phyloP scores from a whole-genome alignment of 2,888 invertebrate species.

The Trissolcus brochymenae region DNA sequence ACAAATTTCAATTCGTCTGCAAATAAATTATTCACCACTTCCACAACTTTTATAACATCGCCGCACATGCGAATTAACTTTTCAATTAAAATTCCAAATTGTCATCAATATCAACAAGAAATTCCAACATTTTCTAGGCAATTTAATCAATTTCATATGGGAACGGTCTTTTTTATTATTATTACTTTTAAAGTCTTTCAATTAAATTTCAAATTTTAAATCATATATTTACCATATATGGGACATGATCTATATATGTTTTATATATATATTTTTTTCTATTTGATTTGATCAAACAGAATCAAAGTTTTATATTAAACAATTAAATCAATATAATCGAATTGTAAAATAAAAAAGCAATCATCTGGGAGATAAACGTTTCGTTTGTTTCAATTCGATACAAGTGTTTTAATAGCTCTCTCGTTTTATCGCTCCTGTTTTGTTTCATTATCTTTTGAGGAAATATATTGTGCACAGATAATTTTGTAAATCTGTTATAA shows the following conservation, averaged over 20 bases:
- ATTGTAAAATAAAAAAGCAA: too few relatives aligned
- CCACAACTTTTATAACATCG: not conserved
- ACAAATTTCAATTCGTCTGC: too few relatives aligned
- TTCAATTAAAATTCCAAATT: not conserved
- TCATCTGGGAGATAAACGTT: too few relatives aligned
- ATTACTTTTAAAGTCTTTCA: not conserved
- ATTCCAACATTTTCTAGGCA: not conserved
- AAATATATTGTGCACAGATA: too few relatives aligned
- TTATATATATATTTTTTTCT: not conserved
- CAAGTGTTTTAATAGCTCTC: not conserved
- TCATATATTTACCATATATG: too few relatives aligned
- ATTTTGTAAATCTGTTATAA: slow-evolving; percentile 7
- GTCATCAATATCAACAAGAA: not conserved
- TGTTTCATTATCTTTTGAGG: too few relatives aligned
- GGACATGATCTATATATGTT: too few relatives aligned
- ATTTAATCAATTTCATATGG: not conserved
- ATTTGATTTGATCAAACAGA: not conserved
- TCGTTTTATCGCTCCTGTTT: too few relatives aligned
- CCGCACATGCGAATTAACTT: not conserved
- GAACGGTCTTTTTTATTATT: not conserved
- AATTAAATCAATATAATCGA: too few relatives aligned
- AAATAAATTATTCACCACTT: too few relatives aligned
- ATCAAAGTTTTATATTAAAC: too few relatives aligned
- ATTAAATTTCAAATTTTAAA: not conserved
- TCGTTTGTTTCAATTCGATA: too few relatives aligned